Evolutionary conservation across 2,797 vertebrate species (phyloP), one percentile per base, ranked within the genome.

Genomic region (Leptoclinus maculatus): DNA sequence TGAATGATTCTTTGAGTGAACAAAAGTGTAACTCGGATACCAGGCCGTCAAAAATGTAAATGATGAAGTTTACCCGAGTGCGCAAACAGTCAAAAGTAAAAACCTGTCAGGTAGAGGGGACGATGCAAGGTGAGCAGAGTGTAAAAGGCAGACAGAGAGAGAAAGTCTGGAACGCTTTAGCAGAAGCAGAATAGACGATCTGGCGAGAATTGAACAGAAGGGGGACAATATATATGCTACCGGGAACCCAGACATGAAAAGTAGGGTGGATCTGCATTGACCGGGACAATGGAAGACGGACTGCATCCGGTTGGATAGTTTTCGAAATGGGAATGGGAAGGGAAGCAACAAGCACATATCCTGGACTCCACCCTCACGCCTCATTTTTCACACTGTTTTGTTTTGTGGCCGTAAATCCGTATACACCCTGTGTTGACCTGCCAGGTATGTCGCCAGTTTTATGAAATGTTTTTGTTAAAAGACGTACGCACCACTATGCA

Each of bases 1-100:
- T 87, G 66, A 71, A 45, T 68, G 60, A 66, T 75, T 66, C 66
- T 90, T 66, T 71, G 43, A 80, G 66, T 72, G 63, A 83, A 71
- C 29, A 25, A 77, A 87, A 79, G 58, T 59, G 32, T 41, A 72
- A 23, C 56, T 32, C 0, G 1, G 14, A 53, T 7, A 53, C 23
- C 5, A 23, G 25, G 19, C 23, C 16, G 0, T 29, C 25, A 54
- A 57, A 64, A 67, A 72, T 27, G 1, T 9, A 56, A 23, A 51
- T 7, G 5, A 51, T 25, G 10, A 67, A 39, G 36, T 69, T 47
- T 65, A 39, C 25, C 59, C 8, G 16, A 56, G 34, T 54, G 58
- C 27, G 1, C 25, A 39, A 49, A 47, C 19, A 57, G 23, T 39
- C 29, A 41, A 49, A 74, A 56, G 49, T 38, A 19, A 53, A 68